These are phyloP conservation scores for Pipra filicauda DNA, from an alignment of 2,113 vertebrate genomes.

Conservation along the genomic window DNA sequence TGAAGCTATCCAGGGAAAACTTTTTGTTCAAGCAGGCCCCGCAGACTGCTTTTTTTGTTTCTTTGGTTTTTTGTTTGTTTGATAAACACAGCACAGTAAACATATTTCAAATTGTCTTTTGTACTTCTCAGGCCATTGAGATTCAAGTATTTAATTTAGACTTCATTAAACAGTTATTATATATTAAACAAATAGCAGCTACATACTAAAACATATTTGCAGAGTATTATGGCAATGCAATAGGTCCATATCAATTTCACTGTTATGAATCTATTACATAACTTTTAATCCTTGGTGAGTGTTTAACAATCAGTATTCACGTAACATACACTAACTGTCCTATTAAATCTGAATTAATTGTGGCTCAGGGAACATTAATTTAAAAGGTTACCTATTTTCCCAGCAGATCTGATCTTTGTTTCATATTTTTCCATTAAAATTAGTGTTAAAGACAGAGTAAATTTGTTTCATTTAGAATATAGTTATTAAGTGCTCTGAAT, in stretches of 20 bases:
- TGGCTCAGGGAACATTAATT: constrained; percentile 70
- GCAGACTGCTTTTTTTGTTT: not conserved
- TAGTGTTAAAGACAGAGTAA: constrained; percentile 47
- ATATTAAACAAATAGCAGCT: constrained; percentile 57
- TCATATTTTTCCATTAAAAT: constrained; percentile 63
- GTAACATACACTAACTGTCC: constrained; percentile 68
- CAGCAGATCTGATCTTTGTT: constrained; percentile 66
- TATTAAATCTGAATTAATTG: constrained; percentile 76
- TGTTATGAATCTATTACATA: constrained; percentile 58
- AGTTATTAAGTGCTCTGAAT: constrained; percentile 30
- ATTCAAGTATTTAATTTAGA: constrained; percentile 55
- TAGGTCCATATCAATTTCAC: constrained; percentile 38
- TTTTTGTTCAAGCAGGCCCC: not conserved
- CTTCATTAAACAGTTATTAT: constrained; percentile 52
- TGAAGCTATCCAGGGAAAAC: not conserved
- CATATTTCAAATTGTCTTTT: not conserved
- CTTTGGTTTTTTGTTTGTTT: not conserved
- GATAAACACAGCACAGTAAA: not conserved
- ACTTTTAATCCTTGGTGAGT: constrained; percentile 63
- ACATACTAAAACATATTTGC: constrained; percentile 55
- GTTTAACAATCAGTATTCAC: constrained; percentile 69
- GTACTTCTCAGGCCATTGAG: constrained; percentile 1
- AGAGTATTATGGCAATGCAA: not conserved
- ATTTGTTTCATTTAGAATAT: constrained; percentile 57
- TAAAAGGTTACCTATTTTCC: constrained; percentile 70